Percentiles rank a stretch among this genome's conserved stretches.
phyloP scores from a whole-genome alignment of 2,113 vertebrate genomes.

The Falco punctatus region DNA sequence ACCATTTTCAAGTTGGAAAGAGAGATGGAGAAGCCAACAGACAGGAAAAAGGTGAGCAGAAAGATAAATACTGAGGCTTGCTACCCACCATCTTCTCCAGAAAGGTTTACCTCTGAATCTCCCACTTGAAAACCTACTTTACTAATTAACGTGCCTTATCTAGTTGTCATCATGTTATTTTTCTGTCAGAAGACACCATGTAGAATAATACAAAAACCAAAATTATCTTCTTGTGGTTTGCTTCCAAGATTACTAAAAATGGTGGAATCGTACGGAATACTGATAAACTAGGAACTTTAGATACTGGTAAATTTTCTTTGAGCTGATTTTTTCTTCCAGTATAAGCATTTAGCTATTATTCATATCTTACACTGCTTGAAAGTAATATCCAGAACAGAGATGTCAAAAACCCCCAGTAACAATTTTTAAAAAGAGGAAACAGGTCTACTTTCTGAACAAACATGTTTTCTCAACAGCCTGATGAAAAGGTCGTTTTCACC shows the following conservation, averaged over 20 bases:
- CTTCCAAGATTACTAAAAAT: background rate
- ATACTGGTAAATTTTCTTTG: background rate
- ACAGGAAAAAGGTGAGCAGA: background rate
- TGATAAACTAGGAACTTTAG: background rate
- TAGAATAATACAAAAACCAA: background rate
- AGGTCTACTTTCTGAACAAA: background rate
- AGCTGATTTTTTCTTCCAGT: background rate
- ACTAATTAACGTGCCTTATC: background rate
- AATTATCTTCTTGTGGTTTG: background rate
- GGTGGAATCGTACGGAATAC: background rate
- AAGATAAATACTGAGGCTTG: background rate
- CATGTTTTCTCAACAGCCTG: background rate
- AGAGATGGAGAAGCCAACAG: background rate
- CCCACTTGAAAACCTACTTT: background rate
- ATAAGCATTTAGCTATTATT: background rate
- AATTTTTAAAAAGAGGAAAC: background rate
- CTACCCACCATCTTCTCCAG: background rate
- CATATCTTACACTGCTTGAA: background rate
- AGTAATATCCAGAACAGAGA: background rate
- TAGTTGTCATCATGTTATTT: background rate
- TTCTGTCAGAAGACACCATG: background rate
- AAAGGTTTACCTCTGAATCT: background rate
- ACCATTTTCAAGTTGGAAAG: background rate
- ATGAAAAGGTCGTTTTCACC: constrained; percentile 2
- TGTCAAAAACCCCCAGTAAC: background rate